These are phyloP conservation scores for Hemaris fuciformis DNA, from an alignment of 2,888 invertebrate species.

Conservation along the genomic window DNA sequence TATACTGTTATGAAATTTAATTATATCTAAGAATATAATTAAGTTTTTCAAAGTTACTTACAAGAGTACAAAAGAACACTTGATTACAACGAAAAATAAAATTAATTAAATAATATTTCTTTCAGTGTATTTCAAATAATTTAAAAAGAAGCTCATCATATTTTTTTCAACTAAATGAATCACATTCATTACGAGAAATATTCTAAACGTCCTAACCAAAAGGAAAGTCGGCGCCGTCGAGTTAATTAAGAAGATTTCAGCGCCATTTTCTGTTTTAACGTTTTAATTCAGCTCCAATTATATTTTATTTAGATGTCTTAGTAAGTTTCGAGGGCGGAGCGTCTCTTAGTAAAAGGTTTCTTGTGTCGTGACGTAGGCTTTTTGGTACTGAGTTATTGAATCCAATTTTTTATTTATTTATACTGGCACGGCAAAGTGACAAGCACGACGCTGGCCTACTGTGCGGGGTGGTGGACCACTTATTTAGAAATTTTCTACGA, in stretches of 20 bases:
- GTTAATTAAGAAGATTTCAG: conserved; percentile 5
- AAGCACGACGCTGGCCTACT: too few species aligned
- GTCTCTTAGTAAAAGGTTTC: background rate
- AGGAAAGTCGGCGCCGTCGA: background rate
- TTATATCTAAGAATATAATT: too few species aligned
- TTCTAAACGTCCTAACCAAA: background rate
- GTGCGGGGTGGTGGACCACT: too few species aligned
- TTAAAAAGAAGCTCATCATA: background rate
- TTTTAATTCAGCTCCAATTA: conserved; percentile 1
- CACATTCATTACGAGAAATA: background rate
- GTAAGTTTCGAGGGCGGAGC: background rate
- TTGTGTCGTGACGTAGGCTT: background rate
- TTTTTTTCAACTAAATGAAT: background rate
- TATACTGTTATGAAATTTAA: too few species aligned
- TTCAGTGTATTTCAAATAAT: background rate
- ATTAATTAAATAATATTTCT: background rate
- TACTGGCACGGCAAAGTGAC: too few species aligned
- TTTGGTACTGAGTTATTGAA: too few species aligned
- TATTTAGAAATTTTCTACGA: too few species aligned
- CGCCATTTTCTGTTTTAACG: background rate
- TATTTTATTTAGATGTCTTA: conserved; percentile 3
- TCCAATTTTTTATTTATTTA: too few species aligned
- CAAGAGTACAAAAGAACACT: background rate
- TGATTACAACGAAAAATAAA: background rate
- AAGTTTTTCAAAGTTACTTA: too few species aligned